A percentile compares a stretch with the other conserved stretches of the same genome.
phyloP scores from a whole-genome alignment of 2,797 vertebrate genomes.

The Sebastes cheni region DNA sequence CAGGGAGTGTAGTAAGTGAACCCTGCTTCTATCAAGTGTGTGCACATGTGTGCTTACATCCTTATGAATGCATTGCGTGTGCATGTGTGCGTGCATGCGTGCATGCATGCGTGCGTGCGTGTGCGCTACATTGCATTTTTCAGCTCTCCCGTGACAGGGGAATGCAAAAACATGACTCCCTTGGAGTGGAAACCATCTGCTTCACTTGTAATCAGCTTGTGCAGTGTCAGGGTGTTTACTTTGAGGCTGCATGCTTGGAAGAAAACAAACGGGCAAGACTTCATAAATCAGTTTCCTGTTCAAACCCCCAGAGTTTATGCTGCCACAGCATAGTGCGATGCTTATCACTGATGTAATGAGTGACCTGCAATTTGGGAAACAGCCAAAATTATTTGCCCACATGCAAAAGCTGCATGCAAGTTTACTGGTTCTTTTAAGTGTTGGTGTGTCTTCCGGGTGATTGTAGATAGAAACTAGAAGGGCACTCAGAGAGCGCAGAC shows the following conservation, averaged over 20 bases:
- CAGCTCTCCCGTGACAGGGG: conserved; percentile 62
- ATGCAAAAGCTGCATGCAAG: not conserved
- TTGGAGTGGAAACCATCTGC: conserved; percentile 70
- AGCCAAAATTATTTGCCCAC: not conserved
- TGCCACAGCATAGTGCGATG: conserved; percentile 15
- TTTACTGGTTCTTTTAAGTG: not conserved
- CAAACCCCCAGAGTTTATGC: conserved; percentile 34
- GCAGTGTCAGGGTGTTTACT: conserved; percentile 78
- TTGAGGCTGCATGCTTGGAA: conserved; percentile 48
- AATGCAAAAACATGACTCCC: conserved; percentile 78
- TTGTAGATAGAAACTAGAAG: not conserved
- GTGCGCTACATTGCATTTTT: conserved; percentile 42
- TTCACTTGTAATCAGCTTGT: conserved; percentile 69
- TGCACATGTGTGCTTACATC: not conserved
- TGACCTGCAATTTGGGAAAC: conserved; percentile 25
- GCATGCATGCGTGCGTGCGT: not conserved
- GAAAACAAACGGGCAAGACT: conserved; percentile 37
- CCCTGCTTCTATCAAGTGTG: not conserved
- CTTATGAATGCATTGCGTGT: not conserved
- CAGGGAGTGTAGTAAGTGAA: not conserved
- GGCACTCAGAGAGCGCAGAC: not conserved
- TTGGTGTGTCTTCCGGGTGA: not conserved
- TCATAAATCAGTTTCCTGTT: conserved; percentile 68
- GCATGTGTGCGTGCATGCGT: not conserved
- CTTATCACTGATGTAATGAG: conserved; percentile 48